These are phyloP conservation scores for Drosophila niveifrons DNA, from an alignment of 2,888 invertebrate genomes.

Conservation along the genomic window DNA sequence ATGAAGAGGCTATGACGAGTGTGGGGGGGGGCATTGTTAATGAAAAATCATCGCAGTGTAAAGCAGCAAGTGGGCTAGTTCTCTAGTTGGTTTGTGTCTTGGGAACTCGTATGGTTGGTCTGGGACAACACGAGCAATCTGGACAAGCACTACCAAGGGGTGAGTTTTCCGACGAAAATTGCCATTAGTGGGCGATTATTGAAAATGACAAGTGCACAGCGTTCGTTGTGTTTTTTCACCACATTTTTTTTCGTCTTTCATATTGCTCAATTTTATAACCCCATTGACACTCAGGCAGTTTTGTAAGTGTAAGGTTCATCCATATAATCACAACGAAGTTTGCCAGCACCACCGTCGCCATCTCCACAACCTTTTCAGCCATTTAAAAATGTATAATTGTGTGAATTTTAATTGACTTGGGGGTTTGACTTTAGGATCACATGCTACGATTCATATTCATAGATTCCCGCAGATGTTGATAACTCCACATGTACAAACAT, in stretches of 20 bases:
- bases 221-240: constrained; percentile 1
- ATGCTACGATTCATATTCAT: constrained; percentile 6
- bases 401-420: constrained; percentile 20
- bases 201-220: constrained; percentile 56
- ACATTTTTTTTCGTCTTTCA: constrained; percentile 24
- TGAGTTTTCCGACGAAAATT: constrained; percentile 20
- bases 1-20: not conserved
- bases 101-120: not conserved
- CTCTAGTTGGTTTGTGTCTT: not conserved
- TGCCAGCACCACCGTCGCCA: constrained; percentile 1
- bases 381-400: constrained; percentile 54
- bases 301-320: not conserved
- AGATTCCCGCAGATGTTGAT: not conserved
- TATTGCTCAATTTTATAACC: constrained; percentile 46
- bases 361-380: constrained; percentile 21
- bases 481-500: not conserved
- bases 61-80: constrained; percentile 7
- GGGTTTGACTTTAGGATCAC: constrained; percentile 32
- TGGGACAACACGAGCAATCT: not conserved
- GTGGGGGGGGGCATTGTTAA: constrained; percentile 14
- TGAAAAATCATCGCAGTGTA: constrained; percentile 31
- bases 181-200: constrained; percentile 55
- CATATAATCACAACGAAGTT: not conserved
- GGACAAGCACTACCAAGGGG: not conserved
- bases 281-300: not conserved